Evolutionary conservation across 2,113 vertebrate genomes (phyloP).

Genomic region (Scytalopus superciliaris): DNA sequence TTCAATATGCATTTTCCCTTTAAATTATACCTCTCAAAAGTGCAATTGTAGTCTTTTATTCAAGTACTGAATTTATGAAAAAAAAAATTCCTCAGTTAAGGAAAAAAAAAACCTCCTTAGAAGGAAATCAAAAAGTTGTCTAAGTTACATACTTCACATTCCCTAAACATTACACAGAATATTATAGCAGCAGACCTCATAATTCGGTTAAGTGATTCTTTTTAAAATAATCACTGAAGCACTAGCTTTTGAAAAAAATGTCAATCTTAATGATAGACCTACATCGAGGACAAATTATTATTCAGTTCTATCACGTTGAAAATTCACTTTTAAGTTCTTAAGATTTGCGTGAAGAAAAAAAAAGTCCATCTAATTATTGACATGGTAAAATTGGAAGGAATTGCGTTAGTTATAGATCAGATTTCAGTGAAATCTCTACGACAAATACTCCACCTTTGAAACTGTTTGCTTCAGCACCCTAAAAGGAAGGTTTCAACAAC

Average conservation of each 20-base stretch:
- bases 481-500: neutral
- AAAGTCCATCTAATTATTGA: slow-evolving; percentile 2
- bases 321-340: slow-evolving; percentile 55
- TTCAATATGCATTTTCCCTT: neutral
- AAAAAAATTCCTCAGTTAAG: neutral
- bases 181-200: slow-evolving; percentile 39
- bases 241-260: neutral
- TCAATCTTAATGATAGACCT: neutral
- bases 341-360: neutral
- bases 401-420: neutral
- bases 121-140: slow-evolving; percentile 9
- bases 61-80: neutral
- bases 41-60: neutral
- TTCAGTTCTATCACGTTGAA: neutral
- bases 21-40: neutral
- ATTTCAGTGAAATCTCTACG: neutral
- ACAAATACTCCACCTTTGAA: neutral
- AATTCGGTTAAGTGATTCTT: neutral
- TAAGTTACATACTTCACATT: neutral
- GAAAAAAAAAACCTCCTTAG: neutral
- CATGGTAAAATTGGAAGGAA: neutral
- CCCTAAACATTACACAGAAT: slow-evolving; percentile 59
- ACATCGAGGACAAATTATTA: slow-evolving; percentile 17
- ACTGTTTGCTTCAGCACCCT: neutral
- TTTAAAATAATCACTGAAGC: slow-evolving; percentile 9